Percentiles rank a stretch among this genome's conserved stretches.
These are phyloP conservation scores for Ammodytes dubius DNA, from an alignment of 2,113 vertebrate genomes.

Conservation along the genomic window DNA sequence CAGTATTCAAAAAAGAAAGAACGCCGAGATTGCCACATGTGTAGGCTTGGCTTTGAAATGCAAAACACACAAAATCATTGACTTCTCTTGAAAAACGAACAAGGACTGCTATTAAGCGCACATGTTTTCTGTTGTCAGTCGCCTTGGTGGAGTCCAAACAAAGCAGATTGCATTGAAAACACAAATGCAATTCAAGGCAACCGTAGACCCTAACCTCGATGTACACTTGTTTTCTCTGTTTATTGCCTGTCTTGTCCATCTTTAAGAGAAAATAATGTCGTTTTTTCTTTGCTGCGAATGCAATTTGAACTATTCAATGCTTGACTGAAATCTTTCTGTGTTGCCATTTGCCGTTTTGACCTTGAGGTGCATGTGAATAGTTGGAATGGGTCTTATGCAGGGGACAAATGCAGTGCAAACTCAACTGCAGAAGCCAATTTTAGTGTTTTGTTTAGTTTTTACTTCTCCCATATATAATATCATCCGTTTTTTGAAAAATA, in stretches of 20 bases:
- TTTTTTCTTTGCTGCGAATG: not conserved
- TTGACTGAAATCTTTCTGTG: not conserved
- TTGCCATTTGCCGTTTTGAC: not conserved
- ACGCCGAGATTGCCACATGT: too few species aligned
- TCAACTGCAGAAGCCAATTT: not conserved
- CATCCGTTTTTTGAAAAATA: constrained; percentile 1
- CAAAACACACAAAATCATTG: not conserved
- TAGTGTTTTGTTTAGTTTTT: not conserved
- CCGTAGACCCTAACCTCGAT: too few species aligned
- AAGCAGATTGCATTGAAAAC: not conserved
- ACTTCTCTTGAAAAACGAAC: not conserved
- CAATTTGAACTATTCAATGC: not conserved
- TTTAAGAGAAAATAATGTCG: too few species aligned
- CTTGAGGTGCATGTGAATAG: not conserved
- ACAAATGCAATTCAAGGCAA: too few species aligned
- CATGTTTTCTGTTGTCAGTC: too few species aligned
- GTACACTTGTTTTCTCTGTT: too few species aligned
- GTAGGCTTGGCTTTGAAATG: not conserved
- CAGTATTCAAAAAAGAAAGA: too few species aligned
- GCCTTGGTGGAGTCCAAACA: too few species aligned
- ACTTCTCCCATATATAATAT: not conserved
- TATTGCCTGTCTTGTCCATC: too few species aligned
- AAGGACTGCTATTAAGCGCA: not conserved
- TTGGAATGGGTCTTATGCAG: not conserved
- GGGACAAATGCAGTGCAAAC: not conserved